These are phyloP conservation scores for Gorsachius goisagi DNA, from an alignment of 2,113 vertebrate genomes.

Conservation along the genomic window DNA sequence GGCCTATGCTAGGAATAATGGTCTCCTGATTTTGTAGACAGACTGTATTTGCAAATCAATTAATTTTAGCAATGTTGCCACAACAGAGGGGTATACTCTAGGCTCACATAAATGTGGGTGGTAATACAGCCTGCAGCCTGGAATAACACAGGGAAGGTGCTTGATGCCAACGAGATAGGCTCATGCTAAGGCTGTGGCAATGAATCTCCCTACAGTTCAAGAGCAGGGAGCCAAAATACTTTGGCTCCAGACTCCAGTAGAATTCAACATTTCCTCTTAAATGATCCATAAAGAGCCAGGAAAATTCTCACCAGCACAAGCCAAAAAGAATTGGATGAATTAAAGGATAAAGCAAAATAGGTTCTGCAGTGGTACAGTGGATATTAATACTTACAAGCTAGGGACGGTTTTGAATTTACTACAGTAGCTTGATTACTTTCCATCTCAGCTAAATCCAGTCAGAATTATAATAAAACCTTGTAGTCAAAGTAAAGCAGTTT, in stretches of 20 bases:
- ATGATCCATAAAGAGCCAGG: slow-evolving; percentile 40
- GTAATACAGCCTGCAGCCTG: background rate
- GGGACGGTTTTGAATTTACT: slow-evolving; percentile 13
- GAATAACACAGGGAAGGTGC: background rate
- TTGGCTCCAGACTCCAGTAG: slow-evolving; percentile 14
- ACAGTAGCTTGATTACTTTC: slow-evolving; percentile 40
- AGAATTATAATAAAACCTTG: slow-evolving; percentile 35
- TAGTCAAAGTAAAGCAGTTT: slow-evolving; percentile 22
- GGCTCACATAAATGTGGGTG: background rate
- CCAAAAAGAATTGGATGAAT: slow-evolving; percentile 34
- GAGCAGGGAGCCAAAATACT: slow-evolving; percentile 24
- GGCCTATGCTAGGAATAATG: background rate
- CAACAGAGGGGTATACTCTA: background rate
- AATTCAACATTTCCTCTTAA: slow-evolving; percentile 55
- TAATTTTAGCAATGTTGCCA: background rate
- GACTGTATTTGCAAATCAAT: background rate
- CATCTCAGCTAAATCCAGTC: slow-evolving; percentile 1
- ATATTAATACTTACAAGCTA: slow-evolving; percentile 30
- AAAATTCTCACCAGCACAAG: background rate
- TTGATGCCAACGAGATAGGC: background rate
- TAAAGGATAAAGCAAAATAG: slow-evolving; percentile 29
- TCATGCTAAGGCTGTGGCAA: background rate
- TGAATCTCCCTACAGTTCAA: background rate
- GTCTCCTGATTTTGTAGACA: background rate
- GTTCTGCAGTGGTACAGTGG: background rate